These are phyloP conservation scores for Helleia helle DNA, from an alignment of 2,888 invertebrate genomes.

Conservation along the genomic window DNA sequence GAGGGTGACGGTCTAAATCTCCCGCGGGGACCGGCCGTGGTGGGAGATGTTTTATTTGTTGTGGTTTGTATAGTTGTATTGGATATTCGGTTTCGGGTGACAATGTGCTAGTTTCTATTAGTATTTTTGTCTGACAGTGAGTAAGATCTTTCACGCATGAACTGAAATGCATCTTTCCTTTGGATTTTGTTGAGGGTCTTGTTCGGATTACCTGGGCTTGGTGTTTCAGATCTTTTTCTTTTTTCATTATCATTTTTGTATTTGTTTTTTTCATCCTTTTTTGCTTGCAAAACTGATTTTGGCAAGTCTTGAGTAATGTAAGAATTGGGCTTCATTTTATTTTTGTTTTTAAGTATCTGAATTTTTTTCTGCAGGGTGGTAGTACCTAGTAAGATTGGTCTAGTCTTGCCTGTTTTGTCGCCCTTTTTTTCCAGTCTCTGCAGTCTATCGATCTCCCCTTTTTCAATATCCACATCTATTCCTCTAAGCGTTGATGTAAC, in stretches of 20 bases:
- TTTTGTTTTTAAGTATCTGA: conserved; percentile 7
- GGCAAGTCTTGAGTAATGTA: conserved; percentile 4
- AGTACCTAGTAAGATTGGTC: conserved; percentile 3
- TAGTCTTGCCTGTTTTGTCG: no score
- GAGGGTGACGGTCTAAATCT: conserved; percentile 14
- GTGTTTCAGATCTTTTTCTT: not conserved
- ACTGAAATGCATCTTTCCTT: conserved; percentile 2
- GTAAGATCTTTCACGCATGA: conserved; percentile 1
- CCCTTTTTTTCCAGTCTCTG: not conserved
- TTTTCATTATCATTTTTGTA: conserved; percentile 4
- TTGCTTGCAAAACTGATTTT: not conserved
- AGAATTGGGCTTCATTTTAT: conserved; percentile 3
- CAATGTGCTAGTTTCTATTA: not conserved
- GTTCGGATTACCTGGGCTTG: not conserved
- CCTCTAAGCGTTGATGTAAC: not conserved
- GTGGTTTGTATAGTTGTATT: no score
- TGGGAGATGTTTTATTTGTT: not conserved
- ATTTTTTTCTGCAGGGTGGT: conserved; percentile 6
- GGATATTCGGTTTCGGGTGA: not conserved
- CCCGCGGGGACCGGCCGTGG: conserved; percentile 12
- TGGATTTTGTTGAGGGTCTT: not conserved
- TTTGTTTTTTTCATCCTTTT: not conserved
- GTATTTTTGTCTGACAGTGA: conserved; percentile 5
- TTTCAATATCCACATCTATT: not conserved
- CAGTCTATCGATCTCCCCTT: not conserved